Base-by-base conservation (phyloP, 2,113 vertebrate species). In the Corydoras sp. region DNA sequence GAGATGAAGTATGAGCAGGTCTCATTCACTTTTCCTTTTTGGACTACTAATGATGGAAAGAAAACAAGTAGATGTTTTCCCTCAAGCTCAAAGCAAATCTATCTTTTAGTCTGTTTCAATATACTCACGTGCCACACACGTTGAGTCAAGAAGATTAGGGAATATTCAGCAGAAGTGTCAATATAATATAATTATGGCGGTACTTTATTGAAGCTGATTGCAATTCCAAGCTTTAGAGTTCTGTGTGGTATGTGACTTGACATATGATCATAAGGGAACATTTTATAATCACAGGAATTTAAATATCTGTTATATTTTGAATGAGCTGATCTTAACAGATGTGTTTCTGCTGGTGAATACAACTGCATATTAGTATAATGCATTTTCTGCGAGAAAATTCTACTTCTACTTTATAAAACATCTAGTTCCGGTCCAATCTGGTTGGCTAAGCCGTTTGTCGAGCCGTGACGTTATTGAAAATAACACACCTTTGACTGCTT, bases 321-420 rank as follows among this genome's bases (percentile, higher is more conserved):
- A 64, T 31, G 7, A 82, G 78, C 35, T 43, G 35, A 43, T 43
- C 35, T 43, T 43, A 1, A 1, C 35, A 43, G 7, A 43, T 43
- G 81, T 86, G 79, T 24, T 24, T 24, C 18, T 24, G 18, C 18
- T 24, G 18, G 18, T 24, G 18, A 24, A 24, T 24, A 24, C 18
- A 24, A 24, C 18, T 24, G 18, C 18, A 24, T 24, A 24, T 24
- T 24, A 24, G 18, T 24, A 24, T 24, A 24, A 24, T 24, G 18
- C 18, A 24, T 24, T 24, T 24, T 24, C 18, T 24, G 18, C 18
- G 18, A 24, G 18, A 24, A 24, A 24, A 24, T 24, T 24, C 18
- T 24, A 24, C 18, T 43, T 43, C 35, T 43, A 4, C 7, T 74
- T 76, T 72, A 81, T 75, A 69, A 70, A 35, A 31, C 24, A 66